Evolutionary conservation across 1,140 invertebrate species (phyloP), one percentile per base, ranked within the genome.

Genomic region (Laodelphax striatellus): DNA sequence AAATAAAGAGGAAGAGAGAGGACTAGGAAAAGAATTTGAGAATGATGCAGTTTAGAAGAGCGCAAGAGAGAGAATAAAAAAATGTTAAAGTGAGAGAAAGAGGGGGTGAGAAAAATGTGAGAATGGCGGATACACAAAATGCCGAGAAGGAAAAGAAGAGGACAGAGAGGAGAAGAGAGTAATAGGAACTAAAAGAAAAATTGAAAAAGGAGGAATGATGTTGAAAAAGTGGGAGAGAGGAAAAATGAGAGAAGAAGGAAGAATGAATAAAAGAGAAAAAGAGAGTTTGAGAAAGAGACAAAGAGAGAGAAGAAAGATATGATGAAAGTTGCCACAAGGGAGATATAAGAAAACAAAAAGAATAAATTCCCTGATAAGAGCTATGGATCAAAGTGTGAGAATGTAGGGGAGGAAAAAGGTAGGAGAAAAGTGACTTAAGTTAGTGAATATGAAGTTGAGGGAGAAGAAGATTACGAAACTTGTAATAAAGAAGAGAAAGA

Each of bases 81-180:
- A 6, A 28, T 28, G 24, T 28, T 4, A 28, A 28, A 28, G 24
- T 28, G 6, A 5, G 64, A 59, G 24, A 62, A 16, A 16, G 55
- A 63, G 62, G 62, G 58, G 55, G 62, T 68, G 31, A 57, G 42
- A 43, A 24, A 44, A 22, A 58, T 41, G 52, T n/a, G n/a, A n/a
- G n/a, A n/a, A n/a, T n/a, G n/a, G n/a, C n/a, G n/a, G n/a, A n/a
- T n/a, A n/a, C n/a, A n/a, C n/a, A n/a, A n/a, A n/a, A n/a, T n/a
- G n/a, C n/a, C n/a, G n/a, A n/a, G n/a, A n/a, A n/a, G n/a, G n/a
- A n/a, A n/a, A n/a, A n/a, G n/a, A n/a, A n/a, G n/a, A n/a, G n/a
- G n/a, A n/a, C n/a, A n/a, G n/a, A n/a, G n/a, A n/a, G n/a, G n/a
- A n/a, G n/a, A n/a, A n/a, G n/a, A n/a, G n/a, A n/a, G n/a, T n/a